Evolutionary conservation across 2,113 vertebrate species (phyloP).

Genomic region (Orycteropus afer): DNA sequence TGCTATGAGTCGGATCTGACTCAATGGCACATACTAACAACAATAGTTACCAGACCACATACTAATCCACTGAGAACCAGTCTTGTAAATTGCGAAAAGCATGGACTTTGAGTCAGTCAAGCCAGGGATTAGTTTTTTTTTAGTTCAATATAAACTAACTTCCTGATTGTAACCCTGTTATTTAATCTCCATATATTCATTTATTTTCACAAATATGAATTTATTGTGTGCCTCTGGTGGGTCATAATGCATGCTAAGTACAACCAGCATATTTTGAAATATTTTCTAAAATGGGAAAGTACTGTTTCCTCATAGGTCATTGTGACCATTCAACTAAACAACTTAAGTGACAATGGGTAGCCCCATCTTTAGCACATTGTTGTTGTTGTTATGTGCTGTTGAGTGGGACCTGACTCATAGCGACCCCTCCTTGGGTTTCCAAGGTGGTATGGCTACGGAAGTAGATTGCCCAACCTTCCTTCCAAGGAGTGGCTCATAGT

Average conservation of each 20-base stretch:
- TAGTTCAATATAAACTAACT: background rate
- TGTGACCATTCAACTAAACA: background rate
- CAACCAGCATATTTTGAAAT: background rate
- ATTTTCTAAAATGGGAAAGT: background rate
- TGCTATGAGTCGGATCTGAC: too few relatives aligned
- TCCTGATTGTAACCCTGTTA: background rate
- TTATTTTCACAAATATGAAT: background rate
- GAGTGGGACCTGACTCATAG: too few relatives aligned
- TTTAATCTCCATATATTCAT: background rate
- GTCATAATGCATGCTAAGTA: background rate
- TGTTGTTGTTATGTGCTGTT: too few relatives aligned
- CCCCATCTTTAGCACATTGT: too few relatives aligned
- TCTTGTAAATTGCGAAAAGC: background rate
- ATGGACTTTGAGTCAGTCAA: background rate
- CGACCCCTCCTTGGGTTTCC: too few relatives aligned
- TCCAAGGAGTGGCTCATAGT: fast-evolving
- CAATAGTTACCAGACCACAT: background rate
- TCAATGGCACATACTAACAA: too few relatives aligned
- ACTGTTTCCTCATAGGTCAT: background rate
- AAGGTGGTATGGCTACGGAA: too few relatives aligned
- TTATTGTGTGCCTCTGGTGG: too few relatives aligned
- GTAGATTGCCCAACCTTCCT: too few relatives aligned
- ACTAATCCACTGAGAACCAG: background rate
- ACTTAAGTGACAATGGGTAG: background rate
- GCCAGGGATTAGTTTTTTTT: background rate